A percentile compares a stretch with the other conserved stretches of the same genome.
These are phyloP conservation scores for Bos javanicus DNA, from an alignment of 2,113 vertebrate genomes.

Conservation along the genomic window DNA sequence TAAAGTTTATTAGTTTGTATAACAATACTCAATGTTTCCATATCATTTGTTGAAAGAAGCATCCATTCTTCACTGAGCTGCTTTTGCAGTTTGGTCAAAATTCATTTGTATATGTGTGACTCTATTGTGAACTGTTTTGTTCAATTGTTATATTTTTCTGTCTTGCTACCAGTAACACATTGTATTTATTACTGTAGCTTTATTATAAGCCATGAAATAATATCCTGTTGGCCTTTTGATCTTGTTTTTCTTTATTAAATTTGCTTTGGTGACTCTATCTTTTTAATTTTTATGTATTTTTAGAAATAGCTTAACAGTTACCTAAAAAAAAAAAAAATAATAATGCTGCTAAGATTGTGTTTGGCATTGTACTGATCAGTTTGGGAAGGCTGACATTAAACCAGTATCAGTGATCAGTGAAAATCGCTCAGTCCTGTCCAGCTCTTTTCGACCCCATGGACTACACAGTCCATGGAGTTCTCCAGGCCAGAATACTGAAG, in stretches of 20 bases:
- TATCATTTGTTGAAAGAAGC: not conserved
- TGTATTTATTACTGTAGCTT: not conserved
- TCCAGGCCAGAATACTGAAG: not conserved
- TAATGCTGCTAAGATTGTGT: not conserved
- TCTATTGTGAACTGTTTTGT: not conserved
- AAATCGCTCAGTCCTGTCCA: rapidly evolving
- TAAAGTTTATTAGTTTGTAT: not conserved
- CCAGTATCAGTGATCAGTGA: not conserved
- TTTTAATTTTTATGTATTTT: not conserved
- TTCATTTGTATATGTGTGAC: not conserved
- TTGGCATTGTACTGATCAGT: not conserved
- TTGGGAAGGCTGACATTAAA: not conserved
- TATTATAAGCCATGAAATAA: not conserved
- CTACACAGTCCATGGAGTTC: not conserved
- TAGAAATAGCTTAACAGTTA: not conserved
- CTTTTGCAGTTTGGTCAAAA: not conserved
- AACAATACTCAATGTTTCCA: not conserved
- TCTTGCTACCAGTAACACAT: not conserved
- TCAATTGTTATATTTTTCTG: not conserved
- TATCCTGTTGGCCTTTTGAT: not conserved
- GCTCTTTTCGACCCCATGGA: not conserved
- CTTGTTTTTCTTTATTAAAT: not conserved
- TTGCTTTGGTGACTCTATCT: not conserved
- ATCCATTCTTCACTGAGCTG: not conserved
- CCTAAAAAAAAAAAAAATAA: not conserved